Conservation (phyloP, 35 echinoderm and acorn worm species). For the Patiria miniata region DNA sequence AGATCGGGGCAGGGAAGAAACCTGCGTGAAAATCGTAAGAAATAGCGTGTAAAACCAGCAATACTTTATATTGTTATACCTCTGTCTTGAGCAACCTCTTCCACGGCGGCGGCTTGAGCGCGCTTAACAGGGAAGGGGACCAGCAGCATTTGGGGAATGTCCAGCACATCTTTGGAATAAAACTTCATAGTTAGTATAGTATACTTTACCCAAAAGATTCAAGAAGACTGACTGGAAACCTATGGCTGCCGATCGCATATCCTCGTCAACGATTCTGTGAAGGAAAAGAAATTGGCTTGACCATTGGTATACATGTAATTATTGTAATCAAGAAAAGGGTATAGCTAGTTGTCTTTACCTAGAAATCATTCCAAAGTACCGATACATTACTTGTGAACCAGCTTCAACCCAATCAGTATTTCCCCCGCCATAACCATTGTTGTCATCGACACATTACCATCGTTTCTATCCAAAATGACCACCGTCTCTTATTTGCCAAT, state of each 20-base stretch:
- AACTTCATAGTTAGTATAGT: too few species aligned
- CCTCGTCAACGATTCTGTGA: constrained; percentile 9
- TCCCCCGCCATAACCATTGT: too few species aligned
- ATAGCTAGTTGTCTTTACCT: background rate
- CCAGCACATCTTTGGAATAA: too few species aligned
- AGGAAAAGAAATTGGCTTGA: background rate
- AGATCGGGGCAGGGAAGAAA: constrained; percentile 53
- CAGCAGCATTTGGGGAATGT: too few species aligned
- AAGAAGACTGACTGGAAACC: constrained; percentile 20
- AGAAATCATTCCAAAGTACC: background rate
- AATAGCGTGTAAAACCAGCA: background rate
- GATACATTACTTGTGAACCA: background rate
- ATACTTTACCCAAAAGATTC: constrained; percentile 21
- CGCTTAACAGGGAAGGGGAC: too few species aligned
- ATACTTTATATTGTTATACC: background rate
- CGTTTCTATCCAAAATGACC: too few species aligned
- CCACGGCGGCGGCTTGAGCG: too few species aligned
- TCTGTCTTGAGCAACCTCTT: background rate
- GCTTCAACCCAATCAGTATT: too few species aligned
- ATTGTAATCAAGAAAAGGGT: too few species aligned
- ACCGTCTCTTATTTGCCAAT: too few species aligned
- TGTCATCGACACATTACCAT: too few species aligned
- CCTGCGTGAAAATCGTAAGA: background rate
- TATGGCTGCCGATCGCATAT: background rate
- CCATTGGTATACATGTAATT: too few species aligned